These are phyloP conservation scores for Enteromius fasciolatus DNA, from an alignment of 2,797 vertebrate genomes.

Conservation along the genomic window DNA sequence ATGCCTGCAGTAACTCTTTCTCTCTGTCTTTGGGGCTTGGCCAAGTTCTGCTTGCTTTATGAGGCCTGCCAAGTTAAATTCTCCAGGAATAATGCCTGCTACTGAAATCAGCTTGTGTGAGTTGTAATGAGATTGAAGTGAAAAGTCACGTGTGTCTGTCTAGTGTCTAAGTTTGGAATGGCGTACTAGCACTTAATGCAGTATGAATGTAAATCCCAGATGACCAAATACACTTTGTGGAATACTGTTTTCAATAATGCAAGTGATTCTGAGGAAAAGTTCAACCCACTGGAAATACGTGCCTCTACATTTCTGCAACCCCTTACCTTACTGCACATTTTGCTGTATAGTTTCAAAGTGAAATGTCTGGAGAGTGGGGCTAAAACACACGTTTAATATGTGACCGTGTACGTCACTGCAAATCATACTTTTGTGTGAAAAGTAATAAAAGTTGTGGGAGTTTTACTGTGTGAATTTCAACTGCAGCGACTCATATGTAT, in stretches of 20 bases:
- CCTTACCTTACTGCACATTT: too few species aligned
- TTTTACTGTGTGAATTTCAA: too few species aligned
- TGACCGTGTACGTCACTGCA: too few species aligned
- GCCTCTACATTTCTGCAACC: too few species aligned
- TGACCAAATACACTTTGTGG: not conserved
- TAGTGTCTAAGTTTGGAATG: not conserved
- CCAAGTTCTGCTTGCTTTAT: conserved; percentile 66
- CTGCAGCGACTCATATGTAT: too few species aligned
- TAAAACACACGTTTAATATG: too few species aligned
- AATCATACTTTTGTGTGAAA: too few species aligned
- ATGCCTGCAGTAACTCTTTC: conserved; percentile 80
- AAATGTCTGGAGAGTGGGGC: too few species aligned
- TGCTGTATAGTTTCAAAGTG: too few species aligned
- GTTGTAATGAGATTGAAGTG: not conserved
- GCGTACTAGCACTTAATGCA: not conserved
- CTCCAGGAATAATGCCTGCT: conserved; percentile 51
- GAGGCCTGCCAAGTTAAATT: conserved; percentile 60
- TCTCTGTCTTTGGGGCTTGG: conserved; percentile 56
- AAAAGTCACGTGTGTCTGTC: not conserved
- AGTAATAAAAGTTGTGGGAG: too few species aligned
- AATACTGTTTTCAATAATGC: not conserved
- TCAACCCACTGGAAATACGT: not conserved
- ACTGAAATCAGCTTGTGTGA: conserved; percentile 12
- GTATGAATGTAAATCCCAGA: not conserved
- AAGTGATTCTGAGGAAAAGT: not conserved